Evolutionary conservation across 2,113 vertebrate genomes (phyloP).

Genomic region (Stercorarius parasiticus): DNA sequence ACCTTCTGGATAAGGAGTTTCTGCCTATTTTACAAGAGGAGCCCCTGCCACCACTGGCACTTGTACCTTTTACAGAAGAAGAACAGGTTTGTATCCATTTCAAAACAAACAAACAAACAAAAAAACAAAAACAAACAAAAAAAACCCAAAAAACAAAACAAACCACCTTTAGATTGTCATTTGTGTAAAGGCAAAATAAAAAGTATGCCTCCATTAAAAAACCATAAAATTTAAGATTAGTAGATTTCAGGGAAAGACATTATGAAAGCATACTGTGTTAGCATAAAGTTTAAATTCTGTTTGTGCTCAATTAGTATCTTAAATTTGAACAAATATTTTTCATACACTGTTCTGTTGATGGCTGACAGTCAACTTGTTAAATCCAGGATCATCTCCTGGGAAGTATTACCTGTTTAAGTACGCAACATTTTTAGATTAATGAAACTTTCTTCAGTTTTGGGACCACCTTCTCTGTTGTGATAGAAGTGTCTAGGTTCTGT

Average conservation of each 20-base stretch:
- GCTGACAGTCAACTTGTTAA: neutral
- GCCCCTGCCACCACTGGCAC: constrained; percentile 92
- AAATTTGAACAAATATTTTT: neutral
- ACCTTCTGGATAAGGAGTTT: constrained; percentile 98
- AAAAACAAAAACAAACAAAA: neutral
- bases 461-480: neutral
- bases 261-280: neutral
- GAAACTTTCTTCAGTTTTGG: neutral
- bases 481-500: neutral
- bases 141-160: too few species aligned
- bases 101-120: too few species aligned
- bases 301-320: neutral
- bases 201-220: neutral
- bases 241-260: neutral
- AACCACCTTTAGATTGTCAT: neutral
- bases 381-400: neutral
- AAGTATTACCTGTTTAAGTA: neutral
- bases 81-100: constrained; percentile 85
- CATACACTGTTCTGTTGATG: neutral
- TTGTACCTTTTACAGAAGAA: constrained; percentile 98
- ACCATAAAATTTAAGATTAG: neutral
- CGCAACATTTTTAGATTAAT: neutral
- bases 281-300: neutral
- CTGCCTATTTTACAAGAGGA: constrained; percentile 98
- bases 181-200: neutral